A percentile compares a stretch with the other conserved stretches of the same genome.
These are phyloP conservation scores for Prorops nasuta DNA, from an alignment of 1,140 invertebrate species.

Conservation along the genomic window DNA sequence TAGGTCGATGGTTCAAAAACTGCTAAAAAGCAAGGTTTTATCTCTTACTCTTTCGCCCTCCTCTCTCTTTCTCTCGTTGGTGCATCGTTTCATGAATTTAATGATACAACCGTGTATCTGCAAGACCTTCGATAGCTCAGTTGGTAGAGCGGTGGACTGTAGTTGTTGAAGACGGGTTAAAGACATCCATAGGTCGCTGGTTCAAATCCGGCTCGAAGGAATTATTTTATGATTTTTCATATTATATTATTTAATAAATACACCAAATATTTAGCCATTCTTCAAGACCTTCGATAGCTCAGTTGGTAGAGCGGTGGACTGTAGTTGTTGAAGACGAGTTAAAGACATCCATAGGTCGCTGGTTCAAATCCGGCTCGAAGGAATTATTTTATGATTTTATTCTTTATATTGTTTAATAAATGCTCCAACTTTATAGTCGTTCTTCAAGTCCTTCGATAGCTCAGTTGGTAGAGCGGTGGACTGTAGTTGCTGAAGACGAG, in stretches of 20 bases:
- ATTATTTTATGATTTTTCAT: conserved; percentile 21
- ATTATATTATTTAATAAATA: background rate
- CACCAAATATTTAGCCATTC: background rate
- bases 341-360: conserved; percentile 45
- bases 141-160: conserved; percentile 87
- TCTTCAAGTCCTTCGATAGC: conserved; percentile 69
- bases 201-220: conserved; percentile 51
- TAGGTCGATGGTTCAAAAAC: too few relatives aligned
- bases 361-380: conserved; percentile 50
- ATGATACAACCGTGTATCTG: background rate
- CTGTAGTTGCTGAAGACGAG: conserved; percentile 61
- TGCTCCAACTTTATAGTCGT: too few relatives aligned
- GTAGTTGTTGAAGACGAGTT: conserved; percentile 12
- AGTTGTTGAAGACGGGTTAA: conserved; percentile 48
- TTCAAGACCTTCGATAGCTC: conserved; percentile 24
- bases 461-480: conserved; percentile 87
- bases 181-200: conserved; percentile 46
- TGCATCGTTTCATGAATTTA: too few relatives aligned
- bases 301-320: conserved; percentile 30
- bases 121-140: conserved; percentile 74
- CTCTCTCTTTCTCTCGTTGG: too few relatives aligned
- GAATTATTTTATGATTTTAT: conserved; percentile 24
- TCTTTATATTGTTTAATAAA: too few relatives aligned
- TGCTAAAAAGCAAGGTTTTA: too few relatives aligned
- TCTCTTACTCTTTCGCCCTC: too few relatives aligned